Evolutionary conservation across 2,888 invertebrate species (phyloP), one percentile per base, ranked within the genome.

Genomic region (Chrysopilus asiliformis): DNA sequence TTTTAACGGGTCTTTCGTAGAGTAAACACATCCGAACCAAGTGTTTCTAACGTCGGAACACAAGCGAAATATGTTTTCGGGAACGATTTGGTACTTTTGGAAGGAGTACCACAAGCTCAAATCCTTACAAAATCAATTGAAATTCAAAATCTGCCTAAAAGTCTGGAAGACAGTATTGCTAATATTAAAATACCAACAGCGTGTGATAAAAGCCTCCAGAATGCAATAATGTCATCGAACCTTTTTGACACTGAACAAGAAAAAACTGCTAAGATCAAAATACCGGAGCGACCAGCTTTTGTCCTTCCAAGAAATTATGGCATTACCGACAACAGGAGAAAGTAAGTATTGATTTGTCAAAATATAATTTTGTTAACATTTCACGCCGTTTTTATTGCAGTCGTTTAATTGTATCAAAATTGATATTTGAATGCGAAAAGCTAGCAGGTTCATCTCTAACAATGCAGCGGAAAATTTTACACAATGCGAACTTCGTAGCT

Each of bases 211-310:
- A 67, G 70, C 54, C 71, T 81, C 4, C 71, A 72, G 45, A 71
- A 72, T 48, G 70, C 73, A 4, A 73, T 81, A 37, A 51, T 75
- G 30, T 68, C 70, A 29, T 72, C 79, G 1, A 72, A 75, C 54
- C 64, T 83, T 18, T 79, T 76, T 60, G 87, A 91, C 64, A 74
- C 83, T 14, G 74, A 83, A 52, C 83, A 86, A 57, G 68, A 77
- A 40, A 80, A 79, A 52, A 58, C 90, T 31, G 82, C 84, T 1
- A 82, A 74, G 58, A 63, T 72, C 3, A 77, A 77, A 54, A 76
- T 85, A 51, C 68, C 74, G 2, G 58, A 64, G 17, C 72, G 81
- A 47, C 83, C 85, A 7, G 76, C 77, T 15, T 79, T 68, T 57
- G 74, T 71, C 49, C 78, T 79, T 49, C 74, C 81, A 1, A 73